A percentile compares a stretch with the other conserved stretches of the same genome.
Evolutionary conservation across 1,140 invertebrate genomes (phyloP).

Genomic region (Trialeurodes vaporariorum): DNA sequence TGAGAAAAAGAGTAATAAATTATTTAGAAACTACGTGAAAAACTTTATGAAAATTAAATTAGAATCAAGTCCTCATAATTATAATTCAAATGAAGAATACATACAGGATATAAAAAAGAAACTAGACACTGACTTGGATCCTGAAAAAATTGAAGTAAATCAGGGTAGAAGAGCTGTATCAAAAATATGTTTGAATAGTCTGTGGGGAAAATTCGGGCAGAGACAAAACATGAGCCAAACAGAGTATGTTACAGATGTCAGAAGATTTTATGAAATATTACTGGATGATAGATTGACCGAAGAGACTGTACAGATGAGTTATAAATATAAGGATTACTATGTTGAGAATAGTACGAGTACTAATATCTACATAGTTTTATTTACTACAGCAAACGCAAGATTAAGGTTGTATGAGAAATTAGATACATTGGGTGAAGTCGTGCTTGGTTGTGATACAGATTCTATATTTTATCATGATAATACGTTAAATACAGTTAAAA

Average conservation of each 20-base stretch:
- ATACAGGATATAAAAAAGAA: conserved; percentile 9
- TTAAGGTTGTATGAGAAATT: conserved; percentile 32
- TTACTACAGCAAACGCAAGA: conserved; percentile 32
- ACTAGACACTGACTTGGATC: conserved; percentile 29
- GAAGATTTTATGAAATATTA: conserved; percentile 26
- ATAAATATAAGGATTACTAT: conserved; percentile 18
- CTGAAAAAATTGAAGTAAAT: conserved; percentile 29
- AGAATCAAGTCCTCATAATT: conserved; percentile 8
- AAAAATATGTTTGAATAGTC: conserved; percentile 30
- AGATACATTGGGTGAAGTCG: conserved; percentile 25
- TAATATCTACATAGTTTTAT: conserved; percentile 32
- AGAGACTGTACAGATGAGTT: conserved; percentile 22
- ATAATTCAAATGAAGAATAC: conserved; percentile 11
- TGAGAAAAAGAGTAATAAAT: conserved; percentile 8
- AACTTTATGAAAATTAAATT: conserved; percentile 9
- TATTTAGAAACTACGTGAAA: conserved; percentile 6
- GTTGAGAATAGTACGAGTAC: conserved; percentile 13
- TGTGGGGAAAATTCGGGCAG: conserved; percentile 32
- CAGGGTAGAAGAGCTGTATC: conserved; percentile 26
- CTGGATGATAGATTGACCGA: conserved; percentile 24
- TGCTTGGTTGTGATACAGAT: conserved; percentile 36
- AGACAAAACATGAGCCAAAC: conserved; percentile 25
- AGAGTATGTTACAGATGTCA: conserved; percentile 22
- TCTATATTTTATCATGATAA: conserved; percentile 23
- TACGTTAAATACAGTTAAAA: not conserved